Evolutionary conservation across 2,113 vertebrate species (phyloP), one percentile per base, ranked within the genome.

Genomic region (Macroglossus sobrinus): DNA sequence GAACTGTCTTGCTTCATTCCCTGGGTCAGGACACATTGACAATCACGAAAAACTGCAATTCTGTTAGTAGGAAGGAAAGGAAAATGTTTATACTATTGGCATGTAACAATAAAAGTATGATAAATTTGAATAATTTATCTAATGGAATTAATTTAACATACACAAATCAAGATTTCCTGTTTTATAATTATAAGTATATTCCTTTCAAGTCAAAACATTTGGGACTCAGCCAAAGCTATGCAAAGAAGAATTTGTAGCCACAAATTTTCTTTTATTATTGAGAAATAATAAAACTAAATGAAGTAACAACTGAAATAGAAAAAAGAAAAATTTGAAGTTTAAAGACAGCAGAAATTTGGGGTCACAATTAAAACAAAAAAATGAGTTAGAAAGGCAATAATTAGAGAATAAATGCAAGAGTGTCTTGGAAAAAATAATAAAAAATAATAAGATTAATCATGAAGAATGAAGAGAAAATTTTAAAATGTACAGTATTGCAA

Each of bases 271-370:
- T 81, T 89, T 81, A 64, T 81, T 97, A 74, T 91, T 72, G 74
- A 72, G 53, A 55, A 94, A 89, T 81, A 89, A 61, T 53, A 86
- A 88, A 84, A 88, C 57, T 74, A 93, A 95, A 69, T 75, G 15
- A 86, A 86, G 33, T 76, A 81, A 81, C 16, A 72, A 82, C 30
- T 45, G 26, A 92, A 66, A 68, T 61, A 68, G 50, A 53, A 81
- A 75, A 74, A 93, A 74, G 50, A 69, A 71, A 15, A 50, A 50
- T 16, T 3, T 50, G n/a, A 30, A 94, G 63, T 38, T 19, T 45
- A 89, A 80, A 38, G 43, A 61, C 93, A 64, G 18, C 14, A 91
- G 21, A 68, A 93, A 61, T 74, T 82, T 47, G 6, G 57, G 30
- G 10, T 91, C 43, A 91, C 33, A 84, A 50, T 57, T 85, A 64